A percentile compares a stretch with the other conserved stretches of the same genome.
These are phyloP conservation scores for Falcunculus frontatus DNA, from an alignment of 2,113 vertebrate species.

Conservation along the genomic window DNA sequence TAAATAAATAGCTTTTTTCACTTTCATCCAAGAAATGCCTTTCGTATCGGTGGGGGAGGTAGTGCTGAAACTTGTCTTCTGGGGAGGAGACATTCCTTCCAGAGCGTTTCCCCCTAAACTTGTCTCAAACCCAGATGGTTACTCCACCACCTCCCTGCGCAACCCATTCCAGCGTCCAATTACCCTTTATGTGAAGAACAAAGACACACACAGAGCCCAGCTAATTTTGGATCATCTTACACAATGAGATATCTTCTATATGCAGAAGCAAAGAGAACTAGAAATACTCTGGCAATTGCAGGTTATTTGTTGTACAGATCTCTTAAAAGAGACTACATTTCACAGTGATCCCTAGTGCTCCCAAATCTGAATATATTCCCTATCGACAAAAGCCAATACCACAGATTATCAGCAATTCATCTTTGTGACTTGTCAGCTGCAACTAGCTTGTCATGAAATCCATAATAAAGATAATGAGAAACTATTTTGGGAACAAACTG, in stretches of 20 bases:
- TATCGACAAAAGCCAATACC: background rate
- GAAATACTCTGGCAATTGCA: background rate
- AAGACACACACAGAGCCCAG: background rate
- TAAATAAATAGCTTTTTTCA: too few relatives aligned
- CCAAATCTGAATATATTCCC: background rate
- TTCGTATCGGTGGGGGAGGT: too few relatives aligned
- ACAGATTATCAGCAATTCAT: background rate
- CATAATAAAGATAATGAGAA: background rate
- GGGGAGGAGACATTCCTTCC: too few relatives aligned
- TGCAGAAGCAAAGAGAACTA: background rate
- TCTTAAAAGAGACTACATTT: background rate
- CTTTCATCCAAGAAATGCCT: too few relatives aligned
- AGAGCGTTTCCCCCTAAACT: too few relatives aligned
- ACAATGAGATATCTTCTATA: background rate
- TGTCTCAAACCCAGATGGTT: too few relatives aligned
- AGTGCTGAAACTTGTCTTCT: too few relatives aligned
- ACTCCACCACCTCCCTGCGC: background rate
- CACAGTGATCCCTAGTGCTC: background rate
- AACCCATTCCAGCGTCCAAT: background rate
- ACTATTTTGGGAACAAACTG: background rate
- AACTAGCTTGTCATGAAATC: background rate
- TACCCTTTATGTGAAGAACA: background rate
- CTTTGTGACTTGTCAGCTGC: background rate
- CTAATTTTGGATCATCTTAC: background rate
- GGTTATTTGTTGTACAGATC: background rate